Conservation (phyloP, 2,888 invertebrate species). For the Laothoe populi region DNA sequence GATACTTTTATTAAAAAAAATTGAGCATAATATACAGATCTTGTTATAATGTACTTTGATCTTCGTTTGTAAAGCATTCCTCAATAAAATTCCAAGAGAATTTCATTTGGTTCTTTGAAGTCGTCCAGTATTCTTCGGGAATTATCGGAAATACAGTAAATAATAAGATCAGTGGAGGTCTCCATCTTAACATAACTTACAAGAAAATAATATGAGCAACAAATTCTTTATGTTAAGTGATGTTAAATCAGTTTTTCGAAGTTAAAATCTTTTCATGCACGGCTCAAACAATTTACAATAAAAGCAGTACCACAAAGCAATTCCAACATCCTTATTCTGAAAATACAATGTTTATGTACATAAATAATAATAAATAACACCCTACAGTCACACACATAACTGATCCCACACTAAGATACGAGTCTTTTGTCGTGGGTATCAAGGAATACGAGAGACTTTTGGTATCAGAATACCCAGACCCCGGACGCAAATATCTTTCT, state of each 20-base stretch:
- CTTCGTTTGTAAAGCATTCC: neutral
- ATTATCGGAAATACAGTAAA: constrained; percentile 4
- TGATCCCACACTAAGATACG: too few species aligned
- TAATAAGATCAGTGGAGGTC: neutral
- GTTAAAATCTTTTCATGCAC: neutral
- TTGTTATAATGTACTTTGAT: neutral
- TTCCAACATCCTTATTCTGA: constrained; percentile 13
- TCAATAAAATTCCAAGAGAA: constrained; percentile 3
- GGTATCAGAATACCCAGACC: too few species aligned
- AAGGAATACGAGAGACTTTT: too few species aligned
- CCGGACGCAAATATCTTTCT: too few species aligned
- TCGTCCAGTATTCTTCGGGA: neutral
- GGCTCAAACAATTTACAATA: constrained; percentile 15
- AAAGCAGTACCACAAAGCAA: constrained; percentile 14
- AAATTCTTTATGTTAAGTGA: neutral
- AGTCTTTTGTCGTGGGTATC: too few species aligned
- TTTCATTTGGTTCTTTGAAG: neutral
- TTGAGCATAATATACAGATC: neutral
- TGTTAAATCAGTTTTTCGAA: neutral
- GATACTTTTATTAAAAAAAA: neutral
- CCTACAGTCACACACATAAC: too few species aligned
- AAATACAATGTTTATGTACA: neutral
- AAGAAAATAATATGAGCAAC: neutral
- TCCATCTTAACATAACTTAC: neutral
- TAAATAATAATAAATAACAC: neutral